Percentiles rank a stretch among this genome's conserved stretches.
phyloP scores from a whole-genome alignment of 1,140 invertebrate genomes.

The Fopius arisanus region DNA sequence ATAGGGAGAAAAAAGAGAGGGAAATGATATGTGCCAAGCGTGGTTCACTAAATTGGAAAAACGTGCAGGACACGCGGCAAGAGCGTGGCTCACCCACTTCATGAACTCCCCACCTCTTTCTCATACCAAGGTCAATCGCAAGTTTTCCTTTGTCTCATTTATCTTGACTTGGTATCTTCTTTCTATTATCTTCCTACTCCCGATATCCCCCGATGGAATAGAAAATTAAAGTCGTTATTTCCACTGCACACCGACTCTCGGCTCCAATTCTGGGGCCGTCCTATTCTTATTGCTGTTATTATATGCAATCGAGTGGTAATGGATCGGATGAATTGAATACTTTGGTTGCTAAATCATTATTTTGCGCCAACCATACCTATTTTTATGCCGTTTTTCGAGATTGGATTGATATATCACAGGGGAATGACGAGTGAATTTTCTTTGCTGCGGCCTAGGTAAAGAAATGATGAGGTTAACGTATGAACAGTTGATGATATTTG shows the following conservation, averaged over 20 bases:
- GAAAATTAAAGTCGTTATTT: too few relatives aligned
- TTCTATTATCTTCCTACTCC: background rate
- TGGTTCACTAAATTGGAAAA: slow-evolving; percentile 1
- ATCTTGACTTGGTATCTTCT: background rate
- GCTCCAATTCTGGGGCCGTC: too few relatives aligned
- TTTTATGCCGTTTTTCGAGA: too few relatives aligned
- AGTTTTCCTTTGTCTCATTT: background rate
- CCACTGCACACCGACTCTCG: too few relatives aligned
- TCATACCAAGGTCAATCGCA: background rate
- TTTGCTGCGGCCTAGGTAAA: too few relatives aligned
- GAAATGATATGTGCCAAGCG: background rate
- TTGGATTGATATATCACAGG: too few relatives aligned
- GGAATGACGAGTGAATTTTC: too few relatives aligned
- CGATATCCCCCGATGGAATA: too few relatives aligned
- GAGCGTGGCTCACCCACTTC: background rate
- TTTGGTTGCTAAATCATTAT: background rate
- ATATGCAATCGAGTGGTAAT: too few relatives aligned
- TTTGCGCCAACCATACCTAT: too few relatives aligned
- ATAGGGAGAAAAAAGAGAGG: background rate
- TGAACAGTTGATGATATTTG: slow-evolving; percentile 9
- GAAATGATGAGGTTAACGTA: background rate
- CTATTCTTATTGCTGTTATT: too few relatives aligned
- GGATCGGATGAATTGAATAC: background rate
- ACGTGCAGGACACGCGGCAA: slow-evolving; percentile 5
- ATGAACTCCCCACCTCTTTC: background rate